A percentile compares a stretch with the other conserved stretches of the same genome.
Evolutionary conservation across 2,888 invertebrate genomes (phyloP).

Genomic region (Dasypogon diadema): DNA sequence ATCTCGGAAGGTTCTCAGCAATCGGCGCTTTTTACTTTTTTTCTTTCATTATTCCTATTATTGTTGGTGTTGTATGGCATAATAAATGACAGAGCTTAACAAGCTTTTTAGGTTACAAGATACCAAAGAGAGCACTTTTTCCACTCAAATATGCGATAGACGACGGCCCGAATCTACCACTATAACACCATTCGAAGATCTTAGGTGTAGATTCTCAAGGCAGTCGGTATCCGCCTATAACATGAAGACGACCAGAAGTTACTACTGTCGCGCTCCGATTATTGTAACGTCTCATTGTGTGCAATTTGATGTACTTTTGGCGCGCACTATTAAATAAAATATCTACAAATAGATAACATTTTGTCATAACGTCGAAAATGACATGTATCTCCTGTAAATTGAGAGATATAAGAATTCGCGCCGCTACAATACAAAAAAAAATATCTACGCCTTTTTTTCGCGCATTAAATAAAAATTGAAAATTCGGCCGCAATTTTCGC

Average conservation of each 20-base stretch:
- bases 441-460: slow-evolving; percentile 31
- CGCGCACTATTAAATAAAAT: slow-evolving; percentile 51
- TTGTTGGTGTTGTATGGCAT: not conserved
- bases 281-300: slow-evolving; percentile 50
- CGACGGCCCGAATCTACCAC: slow-evolving; percentile 37
- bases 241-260: slow-evolving; percentile 52
- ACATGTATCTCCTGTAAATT: not conserved
- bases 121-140: slow-evolving; percentile 21
- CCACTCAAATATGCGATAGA: not conserved
- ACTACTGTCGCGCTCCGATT: slow-evolving; percentile 49
- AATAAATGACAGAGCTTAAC: not conserved
- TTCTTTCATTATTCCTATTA: not conserved
- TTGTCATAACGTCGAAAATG: not conserved
- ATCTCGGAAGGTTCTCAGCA: too few relatives aligned
- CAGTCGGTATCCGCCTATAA: slow-evolving; percentile 56
- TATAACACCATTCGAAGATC: not conserved
- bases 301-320: slow-evolving; percentile 51
- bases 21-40: not conserved
- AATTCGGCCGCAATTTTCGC: slow-evolving; percentile 16
- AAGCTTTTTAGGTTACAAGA: slow-evolving; percentile 34
- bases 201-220: slow-evolving; percentile 33
- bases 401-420: not conserved
- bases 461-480: slow-evolving; percentile 8
- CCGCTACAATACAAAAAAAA: not conserved
- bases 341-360: slow-evolving; percentile 6